Percentiles rank a stretch among this genome's conserved stretches.
Conservation (phyloP, 2,113 vertebrate genomes). For the Gobio gobio region DNA sequence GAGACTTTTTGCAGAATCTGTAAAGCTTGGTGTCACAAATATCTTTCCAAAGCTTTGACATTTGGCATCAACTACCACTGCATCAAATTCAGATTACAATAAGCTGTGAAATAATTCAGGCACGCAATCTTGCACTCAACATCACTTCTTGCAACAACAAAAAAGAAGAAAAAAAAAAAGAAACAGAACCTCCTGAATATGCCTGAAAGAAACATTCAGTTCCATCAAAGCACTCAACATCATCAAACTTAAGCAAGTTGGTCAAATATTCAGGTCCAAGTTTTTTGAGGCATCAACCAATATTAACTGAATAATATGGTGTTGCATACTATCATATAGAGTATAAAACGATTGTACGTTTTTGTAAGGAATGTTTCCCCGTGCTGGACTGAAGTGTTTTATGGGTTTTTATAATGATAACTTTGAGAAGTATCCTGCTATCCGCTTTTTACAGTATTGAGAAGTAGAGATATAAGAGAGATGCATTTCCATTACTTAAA, state of each 20-base stretch:
- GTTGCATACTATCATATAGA: slow-evolving; percentile 21
- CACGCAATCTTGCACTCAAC: slow-evolving; percentile 51
- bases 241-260: not conserved
- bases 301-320: slow-evolving; percentile 17
- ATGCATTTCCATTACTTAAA: slow-evolving; percentile 40
- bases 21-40: slow-evolving; percentile 3
- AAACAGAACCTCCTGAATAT: slow-evolving; percentile 37
- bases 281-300: slow-evolving; percentile 4
- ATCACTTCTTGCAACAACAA: not conserved
- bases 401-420: slow-evolving; percentile 16
- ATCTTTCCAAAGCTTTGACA: slow-evolving; percentile 27
- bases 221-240: slow-evolving; percentile 27
- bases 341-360: slow-evolving; percentile 38
- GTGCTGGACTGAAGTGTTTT: slow-evolving; percentile 20
- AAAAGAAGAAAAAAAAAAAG: not conserved
- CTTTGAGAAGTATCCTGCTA: slow-evolving; percentile 20
- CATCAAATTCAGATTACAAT: slow-evolving; percentile 21
- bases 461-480: slow-evolving; percentile 35
- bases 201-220: slow-evolving; percentile 33
- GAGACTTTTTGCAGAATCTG: slow-evolving; percentile 35
- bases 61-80: slow-evolving; percentile 32
- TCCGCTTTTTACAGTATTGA: slow-evolving; percentile 33
- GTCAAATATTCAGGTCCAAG: slow-evolving; percentile 17
- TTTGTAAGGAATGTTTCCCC: slow-evolving; percentile 20
- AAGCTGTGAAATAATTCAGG: slow-evolving; percentile 44